These are phyloP conservation scores for Troides oblongomaculatus DNA, from an alignment of 2,888 invertebrate species.

Conservation along the genomic window DNA sequence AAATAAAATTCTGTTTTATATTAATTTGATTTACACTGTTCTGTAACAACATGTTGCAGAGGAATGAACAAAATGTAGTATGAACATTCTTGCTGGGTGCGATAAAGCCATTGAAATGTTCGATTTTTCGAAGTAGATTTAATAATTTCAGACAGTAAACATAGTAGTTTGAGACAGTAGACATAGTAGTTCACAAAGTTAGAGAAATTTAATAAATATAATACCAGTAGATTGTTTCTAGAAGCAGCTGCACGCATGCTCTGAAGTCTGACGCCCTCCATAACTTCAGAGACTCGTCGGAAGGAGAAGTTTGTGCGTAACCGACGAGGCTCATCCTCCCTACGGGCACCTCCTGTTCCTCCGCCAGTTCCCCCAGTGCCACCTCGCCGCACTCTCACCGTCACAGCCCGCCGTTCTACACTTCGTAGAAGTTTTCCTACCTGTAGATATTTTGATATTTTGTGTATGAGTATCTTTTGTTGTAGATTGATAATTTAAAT, in stretches of 20 bases:
- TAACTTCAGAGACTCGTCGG: conserved; percentile 73
- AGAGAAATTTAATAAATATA: neutral
- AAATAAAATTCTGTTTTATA: too few species aligned
- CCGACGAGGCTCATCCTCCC: conserved; percentile 44
- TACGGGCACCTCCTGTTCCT: conserved; percentile 43
- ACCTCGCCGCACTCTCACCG: conserved; percentile 66
- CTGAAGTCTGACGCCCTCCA: conserved; percentile 74
- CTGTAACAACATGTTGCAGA: too few species aligned
- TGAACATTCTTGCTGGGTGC: too few species aligned
- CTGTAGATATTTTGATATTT: conserved; percentile 37
- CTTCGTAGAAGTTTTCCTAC: conserved; percentile 67
- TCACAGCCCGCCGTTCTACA: conserved; percentile 70
- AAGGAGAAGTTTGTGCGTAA: conserved; percentile 72
- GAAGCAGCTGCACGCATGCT: conserved; percentile 64
- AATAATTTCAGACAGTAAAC: too few species aligned
- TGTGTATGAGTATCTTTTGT: too few species aligned
- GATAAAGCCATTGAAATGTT: too few species aligned
- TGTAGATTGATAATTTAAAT: too few species aligned
- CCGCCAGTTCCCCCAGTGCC: conserved; percentile 40
- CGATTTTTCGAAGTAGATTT: too few species aligned
- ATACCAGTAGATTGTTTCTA: conserved; percentile 57
- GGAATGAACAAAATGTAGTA: too few species aligned
- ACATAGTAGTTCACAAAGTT: too few species aligned
- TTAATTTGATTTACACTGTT: too few species aligned
- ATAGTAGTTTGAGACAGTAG: too few species aligned